These are phyloP conservation scores for Hedya salicella DNA, from an alignment of 2,888 invertebrate species.

Conservation along the genomic window DNA sequence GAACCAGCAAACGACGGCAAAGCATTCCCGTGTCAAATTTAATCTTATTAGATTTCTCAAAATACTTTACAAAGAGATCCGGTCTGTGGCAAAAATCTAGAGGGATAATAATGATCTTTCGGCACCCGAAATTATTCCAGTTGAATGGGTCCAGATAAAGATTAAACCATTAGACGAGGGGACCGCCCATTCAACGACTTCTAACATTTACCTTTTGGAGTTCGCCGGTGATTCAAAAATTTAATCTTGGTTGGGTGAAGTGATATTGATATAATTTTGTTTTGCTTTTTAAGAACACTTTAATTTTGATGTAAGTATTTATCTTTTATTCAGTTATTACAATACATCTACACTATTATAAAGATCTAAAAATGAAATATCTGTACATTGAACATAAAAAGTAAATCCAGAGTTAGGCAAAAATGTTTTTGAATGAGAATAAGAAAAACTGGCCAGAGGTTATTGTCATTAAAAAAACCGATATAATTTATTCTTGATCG, in stretches of 20 bases:
- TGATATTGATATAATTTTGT: constrained; percentile 17
- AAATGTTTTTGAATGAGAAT: no score
- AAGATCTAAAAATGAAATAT: no score
- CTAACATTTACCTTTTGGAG: constrained; percentile 47
- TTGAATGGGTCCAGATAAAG: constrained; percentile 64
- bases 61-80: constrained; percentile 52
- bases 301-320: no score
- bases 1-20: constrained; percentile 53
- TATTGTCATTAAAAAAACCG: no score
- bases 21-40: constrained; percentile 53
- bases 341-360: no score
- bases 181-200: constrained; percentile 47
- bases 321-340: no score
- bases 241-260: constrained; percentile 6
- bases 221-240: constrained; percentile 33
- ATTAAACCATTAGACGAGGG: constrained; percentile 62
- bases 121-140: constrained; percentile 63
- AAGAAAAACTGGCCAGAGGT: no score
- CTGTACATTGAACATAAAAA: no score
- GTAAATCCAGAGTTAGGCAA: no score
- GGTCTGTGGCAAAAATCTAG: constrained; percentile 58
- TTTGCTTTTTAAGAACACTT: background rate
- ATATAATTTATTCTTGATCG: no score
- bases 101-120: constrained; percentile 58
- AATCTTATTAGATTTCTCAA: constrained; percentile 47